Evolutionary conservation across 2,113 vertebrate species (phyloP).

Genomic region (Pica pica): DNA sequence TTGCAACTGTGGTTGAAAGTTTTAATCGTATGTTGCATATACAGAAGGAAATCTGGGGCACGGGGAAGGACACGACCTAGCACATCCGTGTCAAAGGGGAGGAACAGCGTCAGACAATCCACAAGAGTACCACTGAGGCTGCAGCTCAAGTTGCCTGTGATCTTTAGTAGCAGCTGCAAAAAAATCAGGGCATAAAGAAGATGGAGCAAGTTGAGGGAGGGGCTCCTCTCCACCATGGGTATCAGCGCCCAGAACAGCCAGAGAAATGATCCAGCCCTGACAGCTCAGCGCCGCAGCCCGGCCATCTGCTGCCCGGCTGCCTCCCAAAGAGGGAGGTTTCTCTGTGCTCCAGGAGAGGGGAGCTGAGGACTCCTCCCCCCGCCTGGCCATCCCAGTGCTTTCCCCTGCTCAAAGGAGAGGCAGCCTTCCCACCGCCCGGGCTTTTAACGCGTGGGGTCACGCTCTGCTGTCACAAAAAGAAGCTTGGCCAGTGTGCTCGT

Average conservation of each 20-base stretch:
- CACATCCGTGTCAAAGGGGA: not conserved
- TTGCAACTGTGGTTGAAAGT: not conserved
- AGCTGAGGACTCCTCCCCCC: not conserved
- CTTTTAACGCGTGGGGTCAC: accelerated
- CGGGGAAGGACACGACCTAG: not conserved
- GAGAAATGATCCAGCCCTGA: constrained; percentile 25
- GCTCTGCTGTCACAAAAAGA: not conserved
- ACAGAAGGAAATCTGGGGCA: not conserved
- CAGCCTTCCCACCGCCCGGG: not conserved
- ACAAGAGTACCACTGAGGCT: not conserved
- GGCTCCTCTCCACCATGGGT: not conserved
- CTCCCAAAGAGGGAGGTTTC: not conserved
- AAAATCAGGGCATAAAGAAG: constrained; percentile 25
- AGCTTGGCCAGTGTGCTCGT: accelerated
- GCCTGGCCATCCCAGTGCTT: not conserved
- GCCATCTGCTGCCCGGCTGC: constrained; percentile 50
- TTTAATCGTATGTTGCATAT: not conserved
- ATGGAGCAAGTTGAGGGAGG: not conserved
- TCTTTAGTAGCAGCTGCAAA: constrained; percentile 36
- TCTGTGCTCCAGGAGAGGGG: not conserved
- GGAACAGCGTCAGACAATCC: not conserved
- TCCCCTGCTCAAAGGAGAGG: not conserved
- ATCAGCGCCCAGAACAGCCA: not conserved
- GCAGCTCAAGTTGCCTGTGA: constrained; percentile 19
- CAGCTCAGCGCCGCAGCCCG: not conserved